Conservation (phyloP, 2,797 vertebrate genomes). For the Anabas testudineus region DNA sequence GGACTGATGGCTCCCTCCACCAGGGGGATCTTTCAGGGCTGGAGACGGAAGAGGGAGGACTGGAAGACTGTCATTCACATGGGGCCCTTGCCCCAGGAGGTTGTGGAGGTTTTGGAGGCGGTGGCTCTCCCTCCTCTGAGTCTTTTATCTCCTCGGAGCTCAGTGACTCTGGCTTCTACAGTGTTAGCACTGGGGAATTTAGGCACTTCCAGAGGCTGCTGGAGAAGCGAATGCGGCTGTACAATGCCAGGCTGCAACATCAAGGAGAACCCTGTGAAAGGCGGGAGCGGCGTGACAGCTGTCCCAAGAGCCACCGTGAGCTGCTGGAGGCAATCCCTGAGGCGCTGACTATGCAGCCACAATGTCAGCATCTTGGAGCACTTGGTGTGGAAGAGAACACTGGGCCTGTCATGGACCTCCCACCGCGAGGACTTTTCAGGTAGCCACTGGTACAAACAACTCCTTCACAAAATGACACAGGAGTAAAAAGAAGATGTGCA, state of each 20-base stretch:
- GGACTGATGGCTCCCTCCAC: constrained; percentile 83
- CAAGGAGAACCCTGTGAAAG: constrained; percentile 80
- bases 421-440: constrained; percentile 76
- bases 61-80: constrained; percentile 81
- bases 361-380: constrained; percentile 61
- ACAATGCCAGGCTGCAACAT: constrained; percentile 80
- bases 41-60: constrained; percentile 82
- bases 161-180: constrained; percentile 85
- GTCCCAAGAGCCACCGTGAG: constrained; percentile 84
- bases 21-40: constrained; percentile 85
- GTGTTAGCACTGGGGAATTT: constrained; percentile 84
- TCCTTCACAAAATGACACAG: background rate
- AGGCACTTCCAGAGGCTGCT: constrained; percentile 85
- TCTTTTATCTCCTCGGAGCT: constrained; percentile 84
- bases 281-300: constrained; percentile 81
- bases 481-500: background rate
- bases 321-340: constrained; percentile 87
- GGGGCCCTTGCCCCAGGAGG: constrained; percentile 60
- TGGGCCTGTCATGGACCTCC: constrained; percentile 56
- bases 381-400: constrained; percentile 48
- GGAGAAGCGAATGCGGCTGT: constrained; percentile 84
- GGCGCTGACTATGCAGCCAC: constrained; percentile 79
- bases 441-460: constrained; percentile 31
- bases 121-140: constrained; percentile 79
- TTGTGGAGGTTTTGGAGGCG: constrained; percentile 66